Evolutionary conservation across 2,113 vertebrate genomes (phyloP).

Genomic region (Anarrhichthys ocellatus): DNA sequence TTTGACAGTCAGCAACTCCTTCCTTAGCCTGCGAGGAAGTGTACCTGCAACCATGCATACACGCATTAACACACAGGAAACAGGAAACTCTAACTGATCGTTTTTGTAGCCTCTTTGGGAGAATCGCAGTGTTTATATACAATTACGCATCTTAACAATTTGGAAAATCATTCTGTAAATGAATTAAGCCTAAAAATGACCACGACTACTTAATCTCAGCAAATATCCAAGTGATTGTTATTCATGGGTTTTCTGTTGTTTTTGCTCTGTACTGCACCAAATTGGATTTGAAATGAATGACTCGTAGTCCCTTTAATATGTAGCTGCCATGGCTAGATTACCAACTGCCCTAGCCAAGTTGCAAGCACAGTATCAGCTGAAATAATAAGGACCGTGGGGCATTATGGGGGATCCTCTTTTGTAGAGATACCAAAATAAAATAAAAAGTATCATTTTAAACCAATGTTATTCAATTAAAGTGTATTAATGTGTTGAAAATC

Average conservation of each 20-base stretch:
- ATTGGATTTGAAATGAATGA: neutral
- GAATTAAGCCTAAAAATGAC: neutral
- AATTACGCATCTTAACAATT: neutral
- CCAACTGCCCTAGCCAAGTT: neutral
- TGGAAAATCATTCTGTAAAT: neutral
- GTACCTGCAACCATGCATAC: slow-evolving; percentile 84
- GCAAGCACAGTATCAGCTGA: neutral
- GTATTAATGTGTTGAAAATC: neutral
- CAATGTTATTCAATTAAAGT: neutral
- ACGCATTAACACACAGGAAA: slow-evolving; percentile 22
- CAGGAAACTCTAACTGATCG: neutral
- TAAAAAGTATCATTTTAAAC: neutral
- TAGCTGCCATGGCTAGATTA: neutral
- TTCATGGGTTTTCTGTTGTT: neutral
- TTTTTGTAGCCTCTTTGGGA: neutral
- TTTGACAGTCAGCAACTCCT: slow-evolving; percentile 94
- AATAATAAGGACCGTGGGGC: neutral
- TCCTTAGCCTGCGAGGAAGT: slow-evolving; percentile 95
- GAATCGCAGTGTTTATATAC: neutral
- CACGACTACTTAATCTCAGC: neutral
- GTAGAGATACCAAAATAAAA: neutral
- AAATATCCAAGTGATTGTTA: neutral
- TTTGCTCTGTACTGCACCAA: neutral
- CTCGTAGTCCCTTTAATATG: neutral
- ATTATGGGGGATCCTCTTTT: neutral